Percentiles rank a stretch among this genome's conserved stretches.
These are phyloP conservation scores for Vicugna pacos DNA, from an alignment of 2,113 vertebrate genomes.

Conservation along the genomic window DNA sequence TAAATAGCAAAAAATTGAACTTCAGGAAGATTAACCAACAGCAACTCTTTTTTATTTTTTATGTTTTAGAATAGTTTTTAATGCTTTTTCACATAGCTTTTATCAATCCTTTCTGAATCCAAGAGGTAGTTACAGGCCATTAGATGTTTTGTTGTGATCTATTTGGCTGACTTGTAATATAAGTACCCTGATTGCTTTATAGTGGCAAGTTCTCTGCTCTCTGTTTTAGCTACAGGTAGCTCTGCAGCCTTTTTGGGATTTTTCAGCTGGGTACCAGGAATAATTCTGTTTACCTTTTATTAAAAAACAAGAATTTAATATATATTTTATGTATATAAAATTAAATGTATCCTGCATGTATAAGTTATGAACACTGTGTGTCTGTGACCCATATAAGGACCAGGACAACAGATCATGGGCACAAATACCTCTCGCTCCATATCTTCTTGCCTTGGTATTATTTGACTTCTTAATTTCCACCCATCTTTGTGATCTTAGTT, in stretches of 20 bases:
- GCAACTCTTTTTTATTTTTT: not conserved
- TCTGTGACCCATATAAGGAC: not conserved
- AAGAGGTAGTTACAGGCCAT: not conserved
- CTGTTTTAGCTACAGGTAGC: not conserved
- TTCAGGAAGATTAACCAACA: not conserved
- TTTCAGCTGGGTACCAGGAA: not conserved
- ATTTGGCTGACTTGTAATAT: not conserved
- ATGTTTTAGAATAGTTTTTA: not conserved
- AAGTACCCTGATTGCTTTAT: not conserved
- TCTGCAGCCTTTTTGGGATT: not conserved
- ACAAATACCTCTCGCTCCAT: not conserved
- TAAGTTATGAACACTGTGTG: not conserved
- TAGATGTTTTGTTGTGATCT: not conserved
- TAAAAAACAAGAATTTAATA: not conserved
- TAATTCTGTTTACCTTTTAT: constrained; percentile 25
- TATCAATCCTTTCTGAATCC: constrained; percentile 22
- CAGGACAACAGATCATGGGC: not conserved
- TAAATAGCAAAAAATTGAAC: constrained; percentile 16
- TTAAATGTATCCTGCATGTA: not conserved
- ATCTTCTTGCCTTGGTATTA: not conserved
- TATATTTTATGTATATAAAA: not conserved
- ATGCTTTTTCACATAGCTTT: constrained; percentile 2
- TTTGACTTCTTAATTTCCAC: not conserved
- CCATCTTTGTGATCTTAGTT: constrained; percentile 5
- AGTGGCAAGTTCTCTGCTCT: not conserved